These are phyloP conservation scores for Rhopalosiphum padi DNA, from an alignment of 1,140 invertebrate genomes.

Conservation along the genomic window DNA sequence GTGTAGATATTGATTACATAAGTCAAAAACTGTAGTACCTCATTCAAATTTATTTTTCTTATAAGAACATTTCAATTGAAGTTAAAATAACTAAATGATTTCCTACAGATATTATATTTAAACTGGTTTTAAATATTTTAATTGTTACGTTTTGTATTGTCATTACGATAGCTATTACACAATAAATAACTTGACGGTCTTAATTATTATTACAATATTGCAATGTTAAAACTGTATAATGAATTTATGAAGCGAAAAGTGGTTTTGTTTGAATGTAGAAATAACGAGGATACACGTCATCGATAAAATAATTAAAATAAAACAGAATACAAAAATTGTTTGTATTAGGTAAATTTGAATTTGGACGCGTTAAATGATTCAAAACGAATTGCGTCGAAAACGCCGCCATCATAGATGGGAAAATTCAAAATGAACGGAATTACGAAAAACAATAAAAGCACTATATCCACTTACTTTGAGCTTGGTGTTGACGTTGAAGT, in stretches of 20 bases:
- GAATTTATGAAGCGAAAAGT: background rate
- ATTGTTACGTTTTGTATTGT: constrained; percentile 8
- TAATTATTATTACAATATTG: background rate
- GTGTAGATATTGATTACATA: background rate
- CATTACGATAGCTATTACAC: background rate
- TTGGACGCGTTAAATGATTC: background rate
- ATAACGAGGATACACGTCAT: background rate
- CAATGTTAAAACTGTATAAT: constrained; percentile 1
- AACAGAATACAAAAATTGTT: background rate
- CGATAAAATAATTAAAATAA: too few relatives aligned
- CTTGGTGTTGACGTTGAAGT: constrained; percentile 27
- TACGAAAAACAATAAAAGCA: background rate
- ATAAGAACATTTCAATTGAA: background rate
- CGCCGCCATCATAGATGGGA: background rate
- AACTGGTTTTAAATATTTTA: constrained; percentile 26
- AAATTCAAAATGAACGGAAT: background rate
- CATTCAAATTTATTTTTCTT: background rate
- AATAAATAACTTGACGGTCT: background rate
- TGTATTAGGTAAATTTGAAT: background rate
- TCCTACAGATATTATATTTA: background rate
- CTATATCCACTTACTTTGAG: constrained; percentile 33
- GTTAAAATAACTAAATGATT: background rate
- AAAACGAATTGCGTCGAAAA: background rate
- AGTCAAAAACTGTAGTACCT: background rate
- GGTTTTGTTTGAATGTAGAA: background rate